Evolutionary conservation across 2,888 invertebrate genomes (phyloP).

Genomic region (Andrena marginata): DNA sequence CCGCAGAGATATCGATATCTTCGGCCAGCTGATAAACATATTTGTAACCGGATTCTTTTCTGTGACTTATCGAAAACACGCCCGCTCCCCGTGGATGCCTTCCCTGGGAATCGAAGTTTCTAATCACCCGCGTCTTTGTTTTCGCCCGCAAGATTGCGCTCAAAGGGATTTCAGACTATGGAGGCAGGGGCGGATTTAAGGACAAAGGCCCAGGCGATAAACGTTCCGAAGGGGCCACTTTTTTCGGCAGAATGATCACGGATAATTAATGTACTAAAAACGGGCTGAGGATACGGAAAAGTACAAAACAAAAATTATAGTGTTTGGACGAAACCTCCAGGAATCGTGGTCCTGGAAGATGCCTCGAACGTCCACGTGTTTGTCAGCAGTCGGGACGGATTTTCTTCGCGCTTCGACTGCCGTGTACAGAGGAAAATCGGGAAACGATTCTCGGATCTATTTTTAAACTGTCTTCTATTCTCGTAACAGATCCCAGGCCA

Average conservation of each 20-base stretch:
- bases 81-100: constrained; percentile 3
- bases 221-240: too few relatives aligned
- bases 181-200: background rate
- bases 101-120: constrained; percentile 9
- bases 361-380: too few relatives aligned
- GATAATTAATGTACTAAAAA: too few relatives aligned
- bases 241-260: too few relatives aligned
- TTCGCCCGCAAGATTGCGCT: background rate
- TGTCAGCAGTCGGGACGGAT: too few relatives aligned
- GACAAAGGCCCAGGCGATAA: too few relatives aligned
- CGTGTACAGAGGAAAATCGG: too few relatives aligned
- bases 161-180: background rate
- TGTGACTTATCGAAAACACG: constrained; percentile 41
- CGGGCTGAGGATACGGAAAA: too few relatives aligned
- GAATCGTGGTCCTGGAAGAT: too few relatives aligned
- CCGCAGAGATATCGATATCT: constrained; percentile 41
- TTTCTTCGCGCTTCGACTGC: too few relatives aligned
- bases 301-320: too few relatives aligned
- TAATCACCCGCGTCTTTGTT: background rate
- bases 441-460: background rate
- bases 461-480: constrained; percentile 16
- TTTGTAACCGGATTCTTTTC: constrained; percentile 25
- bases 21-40: constrained; percentile 41
- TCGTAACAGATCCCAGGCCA: background rate
- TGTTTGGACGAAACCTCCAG: too few relatives aligned